Percentiles rank a stretch among this genome's conserved stretches.
These are phyloP conservation scores for Lutjanus campechanus DNA, from an alignment of 2,797 vertebrate genomes.

Conservation along the genomic window DNA sequence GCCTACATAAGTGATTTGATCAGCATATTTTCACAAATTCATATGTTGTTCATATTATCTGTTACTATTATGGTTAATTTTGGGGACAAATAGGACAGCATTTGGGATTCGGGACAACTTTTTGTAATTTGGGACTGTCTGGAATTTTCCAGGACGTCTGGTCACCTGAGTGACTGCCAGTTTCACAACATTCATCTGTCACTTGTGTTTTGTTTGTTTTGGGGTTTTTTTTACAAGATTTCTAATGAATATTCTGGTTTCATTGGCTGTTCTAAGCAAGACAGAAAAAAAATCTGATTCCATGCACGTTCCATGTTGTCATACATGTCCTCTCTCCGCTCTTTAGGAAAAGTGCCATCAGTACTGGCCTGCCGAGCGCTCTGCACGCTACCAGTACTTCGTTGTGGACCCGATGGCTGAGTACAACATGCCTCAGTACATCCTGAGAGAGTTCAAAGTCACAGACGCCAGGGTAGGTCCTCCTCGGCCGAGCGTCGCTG, in stretches of 20 bases:
- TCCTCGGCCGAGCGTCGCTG: not conserved
- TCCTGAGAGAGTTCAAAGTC: slow-evolving; percentile 97
- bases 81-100: too few relatives aligned
- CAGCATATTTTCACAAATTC: too few relatives aligned
- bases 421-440: slow-evolving; percentile 99
- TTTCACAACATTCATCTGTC: not conserved
- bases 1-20: too few relatives aligned
- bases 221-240: not conserved
- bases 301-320: not conserved
- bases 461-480: slow-evolving; percentile 94
- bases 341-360: slow-evolving; percentile 97
- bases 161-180: too few relatives aligned
- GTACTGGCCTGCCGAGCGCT: slow-evolving; percentile 98
- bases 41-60: too few relatives aligned
- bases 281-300: not conserved
- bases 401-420: slow-evolving; percentile 99
- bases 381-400: slow-evolving; percentile 97
- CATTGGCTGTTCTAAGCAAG: not conserved
- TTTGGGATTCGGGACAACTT: too few relatives aligned
- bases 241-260: too few relatives aligned
- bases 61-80: too few relatives aligned
- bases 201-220: not conserved
- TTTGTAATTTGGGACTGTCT: too few relatives aligned
- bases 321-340: slow-evolving; percentile 19
- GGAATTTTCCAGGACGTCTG: too few relatives aligned